Evolutionary conservation across 2,797 vertebrate genomes (phyloP).

Genomic region (Podargus strigoides): DNA sequence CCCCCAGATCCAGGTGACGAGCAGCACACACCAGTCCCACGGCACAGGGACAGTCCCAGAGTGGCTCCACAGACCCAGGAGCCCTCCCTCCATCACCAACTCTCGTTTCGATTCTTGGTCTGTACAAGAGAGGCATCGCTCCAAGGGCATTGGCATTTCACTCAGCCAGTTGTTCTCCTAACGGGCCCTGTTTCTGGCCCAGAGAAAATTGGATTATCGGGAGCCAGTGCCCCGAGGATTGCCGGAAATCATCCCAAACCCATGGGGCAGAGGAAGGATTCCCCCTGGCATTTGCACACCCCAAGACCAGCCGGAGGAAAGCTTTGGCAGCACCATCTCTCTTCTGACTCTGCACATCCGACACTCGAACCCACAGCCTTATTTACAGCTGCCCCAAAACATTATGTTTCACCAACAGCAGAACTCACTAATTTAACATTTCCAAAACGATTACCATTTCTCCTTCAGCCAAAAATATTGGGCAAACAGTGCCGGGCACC

Average conservation of each 20-base stretch:
- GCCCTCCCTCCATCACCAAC: neutral
- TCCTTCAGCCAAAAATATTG: neutral
- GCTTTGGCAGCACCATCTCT: neutral
- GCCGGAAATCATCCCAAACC: neutral
- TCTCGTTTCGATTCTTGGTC: accelerated
- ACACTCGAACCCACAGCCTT: accelerated
- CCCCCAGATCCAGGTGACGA: neutral
- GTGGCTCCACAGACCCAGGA: accelerated
- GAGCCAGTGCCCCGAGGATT: accelerated
- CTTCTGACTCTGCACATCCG: neutral
- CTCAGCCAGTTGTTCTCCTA: neutral
- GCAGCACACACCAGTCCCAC: neutral
- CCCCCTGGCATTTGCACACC: accelerated
- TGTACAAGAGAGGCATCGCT: accelerated
- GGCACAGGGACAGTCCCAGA: neutral
- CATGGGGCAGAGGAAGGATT: neutral
- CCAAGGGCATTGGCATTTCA: neutral
- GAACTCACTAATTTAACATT: neutral
- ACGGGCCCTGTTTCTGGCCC: accelerated
- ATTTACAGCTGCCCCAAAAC: neutral
- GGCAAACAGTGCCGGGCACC: neutral
- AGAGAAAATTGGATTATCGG: accelerated
- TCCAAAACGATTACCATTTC: neutral
- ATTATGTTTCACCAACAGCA: neutral
- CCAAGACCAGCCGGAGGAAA: neutral